These are phyloP conservation scores for Drosophila peninsularis DNA, from an alignment of 2,888 invertebrate genomes.

Conservation along the genomic window DNA sequence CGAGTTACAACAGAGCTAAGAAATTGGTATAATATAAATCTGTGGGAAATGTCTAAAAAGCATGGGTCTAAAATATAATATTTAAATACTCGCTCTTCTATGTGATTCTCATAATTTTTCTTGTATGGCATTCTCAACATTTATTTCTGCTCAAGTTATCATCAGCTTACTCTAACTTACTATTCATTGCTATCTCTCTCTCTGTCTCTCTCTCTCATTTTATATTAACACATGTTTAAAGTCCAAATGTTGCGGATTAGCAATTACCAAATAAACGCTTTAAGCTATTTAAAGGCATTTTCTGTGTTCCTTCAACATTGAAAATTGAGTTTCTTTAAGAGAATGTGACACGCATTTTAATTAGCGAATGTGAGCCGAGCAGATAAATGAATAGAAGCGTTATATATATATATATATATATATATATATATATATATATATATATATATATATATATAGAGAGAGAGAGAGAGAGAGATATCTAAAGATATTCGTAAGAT, in stretches of 20 bases:
- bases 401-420: too few relatives aligned
- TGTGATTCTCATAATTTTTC: background rate
- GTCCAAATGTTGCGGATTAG: background rate
- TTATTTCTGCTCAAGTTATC: background rate
- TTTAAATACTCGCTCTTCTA: background rate
- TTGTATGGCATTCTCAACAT: background rate
- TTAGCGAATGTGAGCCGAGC: too few relatives aligned
- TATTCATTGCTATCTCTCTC: background rate
- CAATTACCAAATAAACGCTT: conserved; percentile 1
- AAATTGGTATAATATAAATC: background rate
- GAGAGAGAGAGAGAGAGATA: too few relatives aligned
- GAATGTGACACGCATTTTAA: conserved; percentile 6
- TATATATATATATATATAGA: too few relatives aligned
- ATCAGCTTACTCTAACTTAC: background rate
- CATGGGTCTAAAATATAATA: background rate
- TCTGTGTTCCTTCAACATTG: background rate
- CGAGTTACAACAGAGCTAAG: too few relatives aligned
- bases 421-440: too few relatives aligned
- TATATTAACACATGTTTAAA: too few relatives aligned
- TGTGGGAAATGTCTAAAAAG: background rate
- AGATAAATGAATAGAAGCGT: too few relatives aligned
- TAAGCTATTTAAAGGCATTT: background rate
- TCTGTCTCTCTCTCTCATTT: too few relatives aligned
- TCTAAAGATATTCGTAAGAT: background rate
- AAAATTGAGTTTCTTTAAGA: conserved; percentile 9